Base-by-base conservation (phyloP, 2,888 invertebrate species). In the Caradrina clavipalpis region DNA sequence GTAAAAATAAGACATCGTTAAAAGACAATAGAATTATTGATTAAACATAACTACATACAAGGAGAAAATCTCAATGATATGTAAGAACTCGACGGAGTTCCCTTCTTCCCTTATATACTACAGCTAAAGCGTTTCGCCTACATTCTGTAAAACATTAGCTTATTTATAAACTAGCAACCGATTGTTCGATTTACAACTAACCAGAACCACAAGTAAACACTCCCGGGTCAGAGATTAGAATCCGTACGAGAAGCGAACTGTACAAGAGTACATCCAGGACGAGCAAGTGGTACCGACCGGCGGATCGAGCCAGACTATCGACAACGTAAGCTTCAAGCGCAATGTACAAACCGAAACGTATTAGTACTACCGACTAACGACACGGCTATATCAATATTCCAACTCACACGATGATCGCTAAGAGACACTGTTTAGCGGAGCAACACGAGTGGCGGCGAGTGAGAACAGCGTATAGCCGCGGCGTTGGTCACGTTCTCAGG, bases 51-150 rank as follows among this genome's bases (percentile, higher is more conserved):
- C 92, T 92, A 84, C 84, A 80, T 93, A 94, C 93, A 90, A 93
- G 95, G 95, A 95, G 95, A 95, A 89, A 94, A 94, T 94, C 94
- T 95, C 94, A 94, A 93, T 96, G 95, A 96, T 96, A 96, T 96
- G 95, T 96, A 90, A 94, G 93, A 94, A 95, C 95, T 95, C 95
- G 89, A 90, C 84, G 90, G 94, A 95, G 95, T 91, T 92, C 94
- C 90, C 88, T 94, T 94, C 94, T 91, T 90, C 85, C 80, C 92
- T 94, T 94, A 94, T 69, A 91, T 64, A 80, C 95, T 96, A 95
- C 93, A 87, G 92, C 93, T 94, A 95, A 95, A 95, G 96, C 95
- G 89, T 92, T 93, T 93, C 83, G 86, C 88, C 94, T 94, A 95
- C 90, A 81, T 87, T 92, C 88, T 89, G 90, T 94, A 90, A 93